Base-by-base conservation (phyloP, 2,888 invertebrate species). In the Euzophera pinguis region DNA sequence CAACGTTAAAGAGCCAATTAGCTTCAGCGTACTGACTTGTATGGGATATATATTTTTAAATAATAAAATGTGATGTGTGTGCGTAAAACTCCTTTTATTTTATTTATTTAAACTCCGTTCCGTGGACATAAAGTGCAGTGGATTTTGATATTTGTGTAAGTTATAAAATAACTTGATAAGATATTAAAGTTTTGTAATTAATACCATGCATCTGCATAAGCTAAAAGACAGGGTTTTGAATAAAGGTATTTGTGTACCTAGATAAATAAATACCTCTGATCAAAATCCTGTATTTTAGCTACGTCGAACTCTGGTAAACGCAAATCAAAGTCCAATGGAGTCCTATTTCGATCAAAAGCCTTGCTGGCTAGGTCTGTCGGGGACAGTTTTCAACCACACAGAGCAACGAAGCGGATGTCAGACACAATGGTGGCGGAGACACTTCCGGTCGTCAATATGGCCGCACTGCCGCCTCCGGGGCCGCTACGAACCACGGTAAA, bases 391-490 rank as follows among this genome's bases (percentile, higher is more conserved):
- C 10, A 16, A n/a, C 17, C 16, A 22, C 41, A 22, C 41, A 41
- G 22, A 41, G 41, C 29, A 29, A 1, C 43, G 42, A 13, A 43
- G 43, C 29, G 43, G 9, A 43, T 8, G 43, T 43, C 29, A n/a
- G 29, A 43, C 29, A 42, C n/a, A 43, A 43, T 13, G 29, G 27
- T 8, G 27, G 13, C 8, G 3, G 29, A 29, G 12, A 43, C 41
- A 41, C 43, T 9, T 43, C 43, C 43, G 43, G 43, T 29, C 43
- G 43, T 29, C 43, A 43, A 9, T 43, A 43, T 43, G 43, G 43
- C 43, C 29, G 17, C 41, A 41, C 16, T 17, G 17, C 17, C 41
- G 43, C 29, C 29, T 43, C 43, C 43, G 43, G 13, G 7, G 43
- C 41, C n/a, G 7, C 32, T 10, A 32, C 32, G 22, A n/a, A 22